A percentile compares a stretch with the other conserved stretches of the same genome.
These are phyloP conservation scores for Eupithecia insigniata DNA, from an alignment of 2,888 invertebrate genomes.

Conservation along the genomic window DNA sequence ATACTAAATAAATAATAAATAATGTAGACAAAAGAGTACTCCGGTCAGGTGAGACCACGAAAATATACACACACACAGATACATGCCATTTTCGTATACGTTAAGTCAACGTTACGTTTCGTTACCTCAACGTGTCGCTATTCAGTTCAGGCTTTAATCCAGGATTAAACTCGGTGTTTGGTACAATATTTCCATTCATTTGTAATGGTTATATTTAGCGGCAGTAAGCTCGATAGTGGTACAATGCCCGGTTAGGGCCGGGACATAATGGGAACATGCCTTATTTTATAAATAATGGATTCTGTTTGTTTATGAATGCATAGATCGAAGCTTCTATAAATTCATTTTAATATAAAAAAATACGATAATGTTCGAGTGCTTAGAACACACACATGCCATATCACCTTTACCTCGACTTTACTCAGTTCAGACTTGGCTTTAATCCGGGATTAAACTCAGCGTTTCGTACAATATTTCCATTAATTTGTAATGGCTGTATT, in stretches of 20 bases:
- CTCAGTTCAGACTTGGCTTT: conserved; percentile 4
- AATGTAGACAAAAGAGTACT: too few relatives aligned
- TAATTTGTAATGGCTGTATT: conserved; percentile 50
- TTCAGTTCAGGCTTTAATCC: conserved; percentile 35
- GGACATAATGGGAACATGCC: not conserved
- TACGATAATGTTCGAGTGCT: too few relatives aligned
- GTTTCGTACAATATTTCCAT: conserved; percentile 53
- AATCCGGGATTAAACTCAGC: conserved; percentile 51
- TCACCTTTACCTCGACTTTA: too few relatives aligned
- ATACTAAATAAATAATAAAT: not conserved
- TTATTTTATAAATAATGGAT: too few relatives aligned
- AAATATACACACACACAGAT: too few relatives aligned
- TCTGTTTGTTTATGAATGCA: too few relatives aligned
- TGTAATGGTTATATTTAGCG: conserved; percentile 51
- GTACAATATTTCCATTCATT: conserved; percentile 55
- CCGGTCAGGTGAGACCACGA: too few relatives aligned
- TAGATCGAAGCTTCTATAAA: too few relatives aligned
- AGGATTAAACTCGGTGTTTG: conserved; percentile 48
- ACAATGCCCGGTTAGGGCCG: conserved; percentile 34
- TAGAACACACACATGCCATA: not conserved
- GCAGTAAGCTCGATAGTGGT: conserved; percentile 51
- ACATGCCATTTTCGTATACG: too few relatives aligned
- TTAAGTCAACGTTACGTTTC: not conserved
- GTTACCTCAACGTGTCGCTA: not conserved
- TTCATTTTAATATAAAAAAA: too few relatives aligned